Evolutionary conservation across 2,888 invertebrate species (phyloP).

Genomic region (Apotomis turbidana): DNA sequence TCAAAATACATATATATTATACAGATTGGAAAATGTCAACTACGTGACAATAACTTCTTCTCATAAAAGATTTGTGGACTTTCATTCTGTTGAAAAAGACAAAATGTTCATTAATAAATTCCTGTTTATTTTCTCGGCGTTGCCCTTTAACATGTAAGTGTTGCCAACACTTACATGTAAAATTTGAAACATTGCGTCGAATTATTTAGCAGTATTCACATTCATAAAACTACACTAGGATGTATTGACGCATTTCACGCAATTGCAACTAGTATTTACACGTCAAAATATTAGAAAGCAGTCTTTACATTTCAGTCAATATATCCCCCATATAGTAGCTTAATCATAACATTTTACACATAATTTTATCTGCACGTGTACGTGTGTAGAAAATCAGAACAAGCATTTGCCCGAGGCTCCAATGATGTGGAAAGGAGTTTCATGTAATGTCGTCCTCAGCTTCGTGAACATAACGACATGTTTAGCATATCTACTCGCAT

Average conservation of each 20-base stretch:
- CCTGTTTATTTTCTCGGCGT: too few species aligned
- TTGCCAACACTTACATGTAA: not conserved
- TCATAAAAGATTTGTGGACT: too few species aligned
- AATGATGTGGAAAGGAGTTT: slow-evolving; percentile 29
- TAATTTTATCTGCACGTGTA: not conserved
- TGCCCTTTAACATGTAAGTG: not conserved
- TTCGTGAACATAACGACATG: slow-evolving; percentile 8
- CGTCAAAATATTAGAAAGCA: not conserved
- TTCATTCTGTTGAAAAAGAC: too few species aligned
- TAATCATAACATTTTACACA: not conserved
- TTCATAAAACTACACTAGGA: not conserved
- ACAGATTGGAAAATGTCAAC: too few species aligned
- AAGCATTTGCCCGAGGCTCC: slow-evolving; percentile 24
- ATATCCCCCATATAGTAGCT: not conserved
- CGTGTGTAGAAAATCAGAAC: slow-evolving; percentile 4
- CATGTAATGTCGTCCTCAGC: slow-evolving; percentile 8
- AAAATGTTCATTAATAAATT: too few species aligned
- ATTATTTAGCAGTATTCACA: not conserved
- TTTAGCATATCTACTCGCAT: not conserved
- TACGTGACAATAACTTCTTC: too few species aligned
- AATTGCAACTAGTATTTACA: not conserved
- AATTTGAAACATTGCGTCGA: too few species aligned
- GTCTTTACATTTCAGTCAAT: not conserved
- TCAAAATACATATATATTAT: not conserved
- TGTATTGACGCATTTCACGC: not conserved